Base-by-base conservation (phyloP, 2,888 invertebrate genomes). In the Ectobius pallidus region DNA sequence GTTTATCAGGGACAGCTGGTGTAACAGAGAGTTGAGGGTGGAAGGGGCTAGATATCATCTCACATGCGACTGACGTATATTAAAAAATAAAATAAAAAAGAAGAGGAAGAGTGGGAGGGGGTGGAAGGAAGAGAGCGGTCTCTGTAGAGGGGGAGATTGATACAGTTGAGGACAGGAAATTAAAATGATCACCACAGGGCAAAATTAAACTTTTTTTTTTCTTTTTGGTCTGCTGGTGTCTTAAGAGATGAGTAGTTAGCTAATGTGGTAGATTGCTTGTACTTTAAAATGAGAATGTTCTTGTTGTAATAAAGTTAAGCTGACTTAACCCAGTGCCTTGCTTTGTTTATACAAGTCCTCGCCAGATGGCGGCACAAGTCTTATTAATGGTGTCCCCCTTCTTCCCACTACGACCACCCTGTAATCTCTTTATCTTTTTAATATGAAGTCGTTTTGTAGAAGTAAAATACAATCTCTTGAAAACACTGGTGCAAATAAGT, bases 31-130 rank as follows among this genome's bases (percentile, higher is more conserved):
- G 25, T 18, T 22, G 49, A n/a, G n/a, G 49, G 49, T 52, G 18
- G 49, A 34, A 11, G 34, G 20, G 49, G 55, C 9, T 4, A 55
- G 70, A 71, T 71, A 71, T 62, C 63, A 62, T 63, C 62, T 62
- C 70, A 71, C 70, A 71, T 71, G 70, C 46, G 61, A 63, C 46
- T 71, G 70, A 71, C 62, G 70, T 71, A 63, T 71, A 71, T 71
- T 71, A 71, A 71, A 71, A 70, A 44, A 20, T 39, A 42, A 39
- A 39, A 34, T 20, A 55, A 69, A 69, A 69, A 69, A 69, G 27
- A 46, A 6, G 11, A 30, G 39, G 55, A 18, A 46, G 58, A 39
- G 3, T 2, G 16, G 11, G 55, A 39, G 34, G 30, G 68, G 52
- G 52, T 18, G 4, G 68, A 20, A 65, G 1, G 22, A 18, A 49